Conservation (phyloP, 1,140 invertebrate species). For the Goniozus legneri region DNA sequence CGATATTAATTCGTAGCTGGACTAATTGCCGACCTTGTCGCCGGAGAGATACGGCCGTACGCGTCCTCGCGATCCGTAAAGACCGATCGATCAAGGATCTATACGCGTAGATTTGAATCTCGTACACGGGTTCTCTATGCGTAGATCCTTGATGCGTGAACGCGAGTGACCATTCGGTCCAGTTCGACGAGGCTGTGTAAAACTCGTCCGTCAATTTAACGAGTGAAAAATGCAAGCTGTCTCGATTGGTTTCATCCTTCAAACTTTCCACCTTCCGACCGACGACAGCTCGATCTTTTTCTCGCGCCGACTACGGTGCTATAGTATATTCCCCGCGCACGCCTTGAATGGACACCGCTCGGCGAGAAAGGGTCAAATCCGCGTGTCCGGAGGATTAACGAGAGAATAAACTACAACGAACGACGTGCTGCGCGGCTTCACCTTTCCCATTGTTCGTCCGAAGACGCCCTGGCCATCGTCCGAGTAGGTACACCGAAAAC, state of each 20-base stretch:
- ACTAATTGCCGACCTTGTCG: too few species aligned
- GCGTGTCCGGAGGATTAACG: constrained; percentile 34
- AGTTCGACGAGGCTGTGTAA: too few species aligned
- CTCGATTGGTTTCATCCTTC: constrained; percentile 6
- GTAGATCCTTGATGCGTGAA: too few species aligned
- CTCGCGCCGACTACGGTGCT: too few species aligned
- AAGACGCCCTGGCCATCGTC: constrained; percentile 1
- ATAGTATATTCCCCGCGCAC: too few species aligned
- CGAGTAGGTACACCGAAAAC: not conserved
- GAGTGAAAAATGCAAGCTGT: constrained; percentile 39
- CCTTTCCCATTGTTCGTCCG: not conserved
- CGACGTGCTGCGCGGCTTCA: constrained; percentile 1
- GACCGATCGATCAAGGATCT: too few species aligned
- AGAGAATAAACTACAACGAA: constrained; percentile 29
- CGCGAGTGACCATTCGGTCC: too few species aligned
- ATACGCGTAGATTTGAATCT: too few species aligned
- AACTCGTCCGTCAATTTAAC: constrained; percentile 39
- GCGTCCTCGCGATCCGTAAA: too few species aligned
- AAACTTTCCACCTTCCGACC: constrained; percentile 9
- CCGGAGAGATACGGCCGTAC: too few species aligned
- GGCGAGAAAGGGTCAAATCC: constrained; percentile 2
- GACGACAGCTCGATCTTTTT: constrained; percentile 8
- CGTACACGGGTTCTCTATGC: too few species aligned
- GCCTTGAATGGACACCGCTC: not conserved
- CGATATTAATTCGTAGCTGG: too few species aligned